Conservation (phyloP, 1,140 invertebrate genomes). For the Myzus persicae region DNA sequence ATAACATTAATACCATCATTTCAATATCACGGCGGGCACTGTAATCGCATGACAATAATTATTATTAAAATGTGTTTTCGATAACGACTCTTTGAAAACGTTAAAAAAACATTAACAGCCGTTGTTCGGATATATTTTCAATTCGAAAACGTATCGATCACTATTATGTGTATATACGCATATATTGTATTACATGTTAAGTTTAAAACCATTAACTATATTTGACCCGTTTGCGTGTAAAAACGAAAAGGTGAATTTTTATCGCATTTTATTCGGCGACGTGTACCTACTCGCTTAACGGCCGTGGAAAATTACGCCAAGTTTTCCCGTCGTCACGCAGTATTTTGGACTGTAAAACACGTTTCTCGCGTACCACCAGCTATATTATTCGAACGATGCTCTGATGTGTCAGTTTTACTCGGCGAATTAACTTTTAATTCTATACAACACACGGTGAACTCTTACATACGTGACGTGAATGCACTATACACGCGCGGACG, state of each 20-base stretch:
- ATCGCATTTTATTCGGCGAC: background rate
- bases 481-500: background rate
- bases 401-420: background rate
- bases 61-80: constrained; percentile 6
- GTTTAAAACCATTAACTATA: background rate
- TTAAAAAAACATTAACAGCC: background rate
- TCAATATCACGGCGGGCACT: background rate
- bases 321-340: background rate
- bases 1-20: background rate
- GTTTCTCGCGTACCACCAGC: background rate
- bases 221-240: background rate
- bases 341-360: constrained; percentile 22
- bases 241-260: background rate
- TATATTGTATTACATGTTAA: background rate
- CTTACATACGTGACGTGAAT: constrained; percentile 18
- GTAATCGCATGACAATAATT: background rate
- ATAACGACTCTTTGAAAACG: background rate
- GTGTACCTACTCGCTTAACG: background rate
- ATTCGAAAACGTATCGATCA: constrained; percentile 16
- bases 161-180: background rate
- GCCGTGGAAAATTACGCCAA: background rate
- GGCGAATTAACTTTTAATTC: constrained; percentile 45
- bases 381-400: constrained; percentile 28
- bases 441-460: background rate
- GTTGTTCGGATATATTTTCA: background rate